These are phyloP conservation scores for Noctuana brunneofusca DNA, from an alignment of 2,888 invertebrate genomes.

Conservation along the genomic window DNA sequence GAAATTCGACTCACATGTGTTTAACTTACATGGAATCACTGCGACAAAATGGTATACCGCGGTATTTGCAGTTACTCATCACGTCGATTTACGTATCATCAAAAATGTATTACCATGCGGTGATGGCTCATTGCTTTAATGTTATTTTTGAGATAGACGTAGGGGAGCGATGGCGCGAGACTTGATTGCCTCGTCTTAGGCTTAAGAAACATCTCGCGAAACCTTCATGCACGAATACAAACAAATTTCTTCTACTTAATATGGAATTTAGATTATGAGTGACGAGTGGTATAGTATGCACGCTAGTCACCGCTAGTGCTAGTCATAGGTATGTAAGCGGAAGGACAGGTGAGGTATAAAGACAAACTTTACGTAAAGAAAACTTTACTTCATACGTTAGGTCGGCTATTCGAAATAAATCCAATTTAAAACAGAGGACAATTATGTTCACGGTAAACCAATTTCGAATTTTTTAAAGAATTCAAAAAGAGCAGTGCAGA, in stretches of 20 bases:
- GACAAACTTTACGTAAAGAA: too few relatives aligned
- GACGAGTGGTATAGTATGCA: not conserved
- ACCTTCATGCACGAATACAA: not conserved
- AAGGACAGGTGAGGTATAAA: too few relatives aligned
- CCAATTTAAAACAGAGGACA: too few relatives aligned
- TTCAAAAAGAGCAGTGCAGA: too few relatives aligned
- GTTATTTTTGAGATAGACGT: slow-evolving; percentile 44
- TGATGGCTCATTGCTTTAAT: slow-evolving; percentile 39
- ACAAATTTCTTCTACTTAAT: not conserved
- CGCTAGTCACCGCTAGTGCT: too few relatives aligned
- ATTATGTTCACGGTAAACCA: too few relatives aligned
- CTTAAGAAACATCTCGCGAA: not conserved
- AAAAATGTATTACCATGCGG: slow-evolving; percentile 18
- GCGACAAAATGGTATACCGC: not conserved
- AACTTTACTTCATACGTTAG: too few relatives aligned
- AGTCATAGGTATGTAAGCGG: too few relatives aligned
- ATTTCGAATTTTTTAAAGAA: too few relatives aligned
- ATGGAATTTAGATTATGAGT: too few relatives aligned
- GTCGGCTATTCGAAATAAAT: too few relatives aligned
- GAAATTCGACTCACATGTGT: slow-evolving; percentile 16
- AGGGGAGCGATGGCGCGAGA: slow-evolving; percentile 37
- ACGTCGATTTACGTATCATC: slow-evolving; percentile 25
- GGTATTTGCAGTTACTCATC: slow-evolving; percentile 21
- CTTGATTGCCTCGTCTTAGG: slow-evolving; percentile 42
- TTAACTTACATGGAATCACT: not conserved